A percentile compares a stretch with the other conserved stretches of the same genome.
Conservation (phyloP, 1,140 invertebrate species). For the Pseudomyrmex concolor region DNA sequence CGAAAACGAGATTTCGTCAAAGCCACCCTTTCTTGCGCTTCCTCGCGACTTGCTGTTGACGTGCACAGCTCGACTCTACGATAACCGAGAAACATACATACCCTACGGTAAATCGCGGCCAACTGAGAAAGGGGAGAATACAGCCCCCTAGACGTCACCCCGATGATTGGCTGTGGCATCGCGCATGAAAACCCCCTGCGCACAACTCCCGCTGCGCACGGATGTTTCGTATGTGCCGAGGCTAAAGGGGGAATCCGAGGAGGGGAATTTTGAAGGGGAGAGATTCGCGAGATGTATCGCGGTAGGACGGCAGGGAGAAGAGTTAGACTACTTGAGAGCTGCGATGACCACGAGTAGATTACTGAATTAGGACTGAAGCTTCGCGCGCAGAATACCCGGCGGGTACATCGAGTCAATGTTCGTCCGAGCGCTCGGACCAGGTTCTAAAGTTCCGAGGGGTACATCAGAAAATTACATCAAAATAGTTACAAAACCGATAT, state of each 20-base stretch:
- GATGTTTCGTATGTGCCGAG: constrained; percentile 20
- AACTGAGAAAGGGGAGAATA: constrained; percentile 81
- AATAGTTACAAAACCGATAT: too few relatives aligned
- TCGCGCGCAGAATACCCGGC: constrained; percentile 19
- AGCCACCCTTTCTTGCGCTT: constrained; percentile 55
- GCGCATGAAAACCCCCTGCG: constrained; percentile 82
- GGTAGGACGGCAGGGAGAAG: not conserved
- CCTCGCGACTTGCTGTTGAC: constrained; percentile 64
- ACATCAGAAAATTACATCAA: constrained; percentile 24
- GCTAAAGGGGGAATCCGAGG: not conserved
- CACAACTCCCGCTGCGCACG: constrained; percentile 49
- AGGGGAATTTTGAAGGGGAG: not conserved
- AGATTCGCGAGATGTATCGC: constrained; percentile 9
- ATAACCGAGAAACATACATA: constrained; percentile 66
- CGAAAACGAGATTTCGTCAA: constrained; percentile 10
- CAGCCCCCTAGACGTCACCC: constrained; percentile 75
- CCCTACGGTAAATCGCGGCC: constrained; percentile 84
- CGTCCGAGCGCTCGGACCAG: not conserved
- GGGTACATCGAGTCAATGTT: not conserved
- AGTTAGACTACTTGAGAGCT: constrained; percentile 32
- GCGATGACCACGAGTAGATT: constrained; percentile 54
- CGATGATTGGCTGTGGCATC: constrained; percentile 75
- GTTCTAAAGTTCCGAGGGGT: constrained; percentile 11
- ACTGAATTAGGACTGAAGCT: constrained; percentile 57
- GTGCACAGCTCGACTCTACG: constrained; percentile 60